Conservation (phyloP, 2,888 invertebrate genomes). For the Drosophila incognita region DNA sequence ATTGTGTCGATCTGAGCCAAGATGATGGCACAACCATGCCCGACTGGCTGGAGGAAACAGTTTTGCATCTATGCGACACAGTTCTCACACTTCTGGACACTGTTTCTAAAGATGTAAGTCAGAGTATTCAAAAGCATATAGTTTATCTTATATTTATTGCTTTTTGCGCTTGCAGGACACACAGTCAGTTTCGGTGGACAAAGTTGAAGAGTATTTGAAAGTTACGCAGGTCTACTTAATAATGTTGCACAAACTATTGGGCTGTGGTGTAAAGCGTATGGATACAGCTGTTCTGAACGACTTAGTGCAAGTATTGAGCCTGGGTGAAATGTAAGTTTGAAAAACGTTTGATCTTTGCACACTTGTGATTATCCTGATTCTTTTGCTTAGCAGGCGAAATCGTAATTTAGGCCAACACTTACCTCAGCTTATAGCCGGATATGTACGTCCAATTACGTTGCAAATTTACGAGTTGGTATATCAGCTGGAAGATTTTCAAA, state of each 20-base stretch:
- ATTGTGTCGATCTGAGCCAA: background rate
- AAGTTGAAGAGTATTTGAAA: constrained; percentile 64
- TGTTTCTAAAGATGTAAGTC: constrained; percentile 39
- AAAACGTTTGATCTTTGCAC: background rate
- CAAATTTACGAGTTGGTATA: constrained; percentile 59
- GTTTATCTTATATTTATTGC: background rate
- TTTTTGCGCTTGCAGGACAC: constrained; percentile 40
- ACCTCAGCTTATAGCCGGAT: constrained; percentile 22
- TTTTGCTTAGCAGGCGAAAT: constrained; percentile 38
- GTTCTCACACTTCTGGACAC: constrained; percentile 48
- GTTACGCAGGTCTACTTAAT: constrained; percentile 62
- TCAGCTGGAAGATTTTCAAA: constrained; percentile 46
- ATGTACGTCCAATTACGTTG: constrained; percentile 43
- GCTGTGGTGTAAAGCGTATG: constrained; percentile 73
- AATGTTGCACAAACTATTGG: constrained; percentile 60
- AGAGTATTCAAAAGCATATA: background rate
- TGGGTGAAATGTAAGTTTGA: constrained; percentile 43
- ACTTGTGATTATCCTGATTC: background rate
- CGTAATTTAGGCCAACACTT: constrained; percentile 25
- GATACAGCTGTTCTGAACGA: constrained; percentile 41
- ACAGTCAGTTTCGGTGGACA: constrained; percentile 39
- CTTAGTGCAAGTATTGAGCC: constrained; percentile 30
- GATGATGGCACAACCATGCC: constrained; percentile 6
- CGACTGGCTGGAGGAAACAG: constrained; percentile 57
- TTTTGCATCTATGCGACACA: constrained; percentile 53